Conservation (phyloP, 30 jellyfish, hydroid and myxozoan species). For the Pelagia noctiluca region DNA sequence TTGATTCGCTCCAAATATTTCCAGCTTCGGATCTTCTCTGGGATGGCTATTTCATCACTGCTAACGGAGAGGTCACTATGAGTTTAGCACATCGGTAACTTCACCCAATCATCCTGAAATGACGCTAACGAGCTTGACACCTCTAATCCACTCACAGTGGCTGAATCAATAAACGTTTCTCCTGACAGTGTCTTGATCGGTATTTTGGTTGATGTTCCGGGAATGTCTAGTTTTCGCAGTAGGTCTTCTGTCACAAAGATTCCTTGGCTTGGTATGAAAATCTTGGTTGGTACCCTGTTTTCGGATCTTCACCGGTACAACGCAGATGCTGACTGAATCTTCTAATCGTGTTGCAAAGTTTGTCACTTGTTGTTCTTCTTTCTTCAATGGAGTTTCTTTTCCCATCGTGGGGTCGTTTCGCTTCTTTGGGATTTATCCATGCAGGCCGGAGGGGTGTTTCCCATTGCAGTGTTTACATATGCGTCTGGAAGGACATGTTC, state of each 20-base stretch:
- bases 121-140: slow-evolving; percentile 10
- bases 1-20: slow-evolving; percentile 16
- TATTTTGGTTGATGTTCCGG: not conserved
- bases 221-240: not conserved
- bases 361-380: slow-evolving; percentile 6
- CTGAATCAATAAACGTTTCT: slow-evolving; percentile 1
- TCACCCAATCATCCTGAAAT: slow-evolving; percentile 3
- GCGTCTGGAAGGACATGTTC: slow-evolving; percentile 22
- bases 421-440: slow-evolving; percentile 13
- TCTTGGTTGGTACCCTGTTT: not conserved
- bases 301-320: slow-evolving; percentile 41
- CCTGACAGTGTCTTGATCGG: slow-evolving; percentile 23
- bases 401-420: not conserved
- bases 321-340: slow-evolving; percentile 45
- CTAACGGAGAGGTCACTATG: slow-evolving; percentile 12
- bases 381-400: not conserved
- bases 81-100: not conserved
- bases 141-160: slow-evolving; percentile 20
- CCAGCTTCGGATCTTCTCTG: slow-evolving; percentile 6
- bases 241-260: slow-evolving; percentile 36
- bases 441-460: slow-evolving; percentile 50
- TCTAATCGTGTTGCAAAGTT: not conserved
- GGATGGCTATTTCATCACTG: slow-evolving; percentile 21
- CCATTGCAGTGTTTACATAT: slow-evolving; percentile 23
- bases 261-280: slow-evolving; percentile 34